Percentiles rank a stretch among this genome's conserved stretches.
phyloP scores from a whole-genome alignment of 1,140 invertebrate species.

The Chionoecetes opilio region DNA sequence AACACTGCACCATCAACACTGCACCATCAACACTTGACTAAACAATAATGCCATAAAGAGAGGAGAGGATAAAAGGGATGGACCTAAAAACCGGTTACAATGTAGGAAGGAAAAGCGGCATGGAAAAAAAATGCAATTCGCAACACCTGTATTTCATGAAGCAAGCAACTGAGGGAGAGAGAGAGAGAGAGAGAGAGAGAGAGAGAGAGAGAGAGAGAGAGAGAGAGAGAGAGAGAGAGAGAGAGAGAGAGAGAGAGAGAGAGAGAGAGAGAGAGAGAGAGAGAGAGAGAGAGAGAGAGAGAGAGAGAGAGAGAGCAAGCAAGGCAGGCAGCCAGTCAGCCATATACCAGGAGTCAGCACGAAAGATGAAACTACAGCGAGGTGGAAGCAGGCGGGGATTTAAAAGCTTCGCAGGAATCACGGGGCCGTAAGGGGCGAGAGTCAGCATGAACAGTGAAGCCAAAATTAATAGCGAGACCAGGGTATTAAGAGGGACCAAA shows the following conservation, averaged over 20 bases:
- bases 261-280: constrained; percentile 23
- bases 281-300: constrained; percentile 46
- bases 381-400: neutral
- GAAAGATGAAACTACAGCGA: constrained; percentile 27
- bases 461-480: neutral
- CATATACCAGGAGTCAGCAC: neutral
- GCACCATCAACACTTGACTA: no score
- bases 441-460: constrained; percentile 16
- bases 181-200: constrained; percentile 19
- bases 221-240: constrained; percentile 49
- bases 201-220: constrained; percentile 52
- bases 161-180: constrained; percentile 37
- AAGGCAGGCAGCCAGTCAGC: neutral
- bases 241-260: neutral
- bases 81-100: no score
- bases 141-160: no score
- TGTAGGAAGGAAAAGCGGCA: no score
- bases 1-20: neutral
- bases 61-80: no score
- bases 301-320: constrained; percentile 63
- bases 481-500: neutral
- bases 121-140: no score
- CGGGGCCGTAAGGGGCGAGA: neutral
- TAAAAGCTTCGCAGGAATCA: neutral
- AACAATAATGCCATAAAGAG: no score